These are phyloP conservation scores for Periophthalmus magnuspinnatus DNA, from an alignment of 2,797 vertebrate genomes.

Conservation along the genomic window DNA sequence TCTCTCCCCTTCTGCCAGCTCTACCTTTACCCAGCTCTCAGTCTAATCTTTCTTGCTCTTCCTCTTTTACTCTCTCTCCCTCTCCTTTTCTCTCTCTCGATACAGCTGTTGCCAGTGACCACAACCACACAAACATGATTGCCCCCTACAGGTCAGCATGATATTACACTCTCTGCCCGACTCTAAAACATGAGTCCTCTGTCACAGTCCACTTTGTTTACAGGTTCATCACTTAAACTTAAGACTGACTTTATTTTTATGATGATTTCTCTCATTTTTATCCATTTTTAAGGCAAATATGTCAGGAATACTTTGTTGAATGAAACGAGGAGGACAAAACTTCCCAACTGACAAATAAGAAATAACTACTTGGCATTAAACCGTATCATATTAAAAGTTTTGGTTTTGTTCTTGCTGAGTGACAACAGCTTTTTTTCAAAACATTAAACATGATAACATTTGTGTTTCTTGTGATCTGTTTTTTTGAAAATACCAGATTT, in stretches of 20 bases:
- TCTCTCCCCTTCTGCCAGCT: too few species aligned
- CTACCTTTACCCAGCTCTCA: too few species aligned
- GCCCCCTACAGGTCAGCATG: slow-evolving; percentile 11
- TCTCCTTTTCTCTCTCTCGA: not conserved
- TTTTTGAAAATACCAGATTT: not conserved
- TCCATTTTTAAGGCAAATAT: not conserved
- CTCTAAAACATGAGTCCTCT: not conserved
- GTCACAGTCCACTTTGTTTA: too few species aligned
- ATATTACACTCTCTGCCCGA: slow-evolving; percentile 25
- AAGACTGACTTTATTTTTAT: not conserved
- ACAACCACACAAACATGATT: not conserved
- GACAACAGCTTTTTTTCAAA: too few species aligned
- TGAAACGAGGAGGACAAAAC: not conserved
- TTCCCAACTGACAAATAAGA: too few species aligned
- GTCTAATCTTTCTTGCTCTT: too few species aligned
- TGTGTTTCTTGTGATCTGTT: not conserved
- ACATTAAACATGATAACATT: too few species aligned
- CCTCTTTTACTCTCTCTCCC: not conserved
- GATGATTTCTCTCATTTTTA: not conserved
- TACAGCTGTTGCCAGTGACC: not conserved
- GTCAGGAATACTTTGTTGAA: not conserved
- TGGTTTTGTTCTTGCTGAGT: too few species aligned
- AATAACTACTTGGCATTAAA: too few species aligned
- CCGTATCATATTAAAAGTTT: too few species aligned
- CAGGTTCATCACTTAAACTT: not conserved